These are phyloP conservation scores for Drosophila parthenogenetica DNA, from an alignment of 2,888 invertebrate genomes.

Conservation along the genomic window DNA sequence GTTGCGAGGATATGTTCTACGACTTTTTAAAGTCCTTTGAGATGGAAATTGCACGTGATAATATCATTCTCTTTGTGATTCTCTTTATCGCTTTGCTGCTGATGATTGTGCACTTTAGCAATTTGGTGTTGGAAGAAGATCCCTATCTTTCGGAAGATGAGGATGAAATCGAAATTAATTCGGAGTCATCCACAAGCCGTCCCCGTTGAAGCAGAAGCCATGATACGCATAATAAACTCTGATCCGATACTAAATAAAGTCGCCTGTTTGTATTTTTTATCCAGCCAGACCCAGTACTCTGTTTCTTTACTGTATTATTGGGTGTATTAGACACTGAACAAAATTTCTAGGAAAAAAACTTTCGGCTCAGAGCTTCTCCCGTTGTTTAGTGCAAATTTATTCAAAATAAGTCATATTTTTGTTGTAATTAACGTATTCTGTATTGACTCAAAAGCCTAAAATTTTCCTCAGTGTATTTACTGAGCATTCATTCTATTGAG, in stretches of 20 bases:
- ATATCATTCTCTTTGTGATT: constrained; percentile 36
- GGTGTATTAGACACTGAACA: too few relatives aligned
- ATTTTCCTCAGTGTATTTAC: neutral
- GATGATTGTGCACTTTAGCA: constrained; percentile 20
- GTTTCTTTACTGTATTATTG: too few relatives aligned
- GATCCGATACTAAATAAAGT: constrained; percentile 28
- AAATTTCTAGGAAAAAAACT: too few relatives aligned
- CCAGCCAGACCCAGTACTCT: neutral
- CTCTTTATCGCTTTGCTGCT: constrained; percentile 26
- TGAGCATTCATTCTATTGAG: neutral
- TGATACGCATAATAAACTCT: constrained; percentile 32
- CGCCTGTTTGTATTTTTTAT: constrained; percentile 14
- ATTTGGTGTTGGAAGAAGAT: constrained; percentile 14
- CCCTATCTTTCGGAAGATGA: constrained; percentile 27
- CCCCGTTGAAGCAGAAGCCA: constrained; percentile 1
- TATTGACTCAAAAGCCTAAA: too few relatives aligned
- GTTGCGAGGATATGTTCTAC: constrained; percentile 37
- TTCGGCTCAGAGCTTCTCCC: too few relatives aligned
- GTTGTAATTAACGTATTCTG: too few relatives aligned
- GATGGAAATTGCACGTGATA: constrained; percentile 59
- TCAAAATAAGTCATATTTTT: too few relatives aligned
- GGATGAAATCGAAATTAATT: constrained; percentile 1
- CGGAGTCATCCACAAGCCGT: neutral
- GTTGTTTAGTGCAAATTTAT: too few relatives aligned
- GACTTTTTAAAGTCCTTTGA: constrained; percentile 34